Evolutionary conservation across 2,888 invertebrate species (phyloP).

Genomic region (Caenorhabditis macrosperma): DNA sequence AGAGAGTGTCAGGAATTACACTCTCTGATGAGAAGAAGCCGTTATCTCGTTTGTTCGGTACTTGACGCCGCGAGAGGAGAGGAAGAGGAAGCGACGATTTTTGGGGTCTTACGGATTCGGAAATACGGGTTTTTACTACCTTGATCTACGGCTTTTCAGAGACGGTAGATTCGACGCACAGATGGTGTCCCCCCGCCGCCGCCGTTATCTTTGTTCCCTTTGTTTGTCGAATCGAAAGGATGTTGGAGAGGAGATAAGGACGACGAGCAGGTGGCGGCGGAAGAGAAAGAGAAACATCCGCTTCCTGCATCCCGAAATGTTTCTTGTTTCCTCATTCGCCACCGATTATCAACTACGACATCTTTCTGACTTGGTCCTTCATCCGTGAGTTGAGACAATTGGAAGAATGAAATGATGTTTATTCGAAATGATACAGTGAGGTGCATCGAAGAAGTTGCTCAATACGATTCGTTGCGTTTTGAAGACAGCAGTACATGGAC

Average conservation of each 20-base stretch:
- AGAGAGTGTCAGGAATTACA: conserved; percentile 42
- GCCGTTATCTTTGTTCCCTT: not conserved
- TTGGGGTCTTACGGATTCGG: conserved; percentile 47
- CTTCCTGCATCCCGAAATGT: not conserved
- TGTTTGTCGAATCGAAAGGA: not conserved
- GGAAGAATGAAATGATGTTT: too few relatives aligned
- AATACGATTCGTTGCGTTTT: too few relatives aligned
- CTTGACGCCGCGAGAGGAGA: too few relatives aligned
- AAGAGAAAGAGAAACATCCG: not conserved
- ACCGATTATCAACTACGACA: too few relatives aligned
- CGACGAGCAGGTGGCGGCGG: not conserved
- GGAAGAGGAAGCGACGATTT: conserved; percentile 14
- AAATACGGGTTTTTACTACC: conserved; percentile 34
- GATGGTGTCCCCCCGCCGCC: conserved; percentile 3
- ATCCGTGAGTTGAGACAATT: too few relatives aligned
- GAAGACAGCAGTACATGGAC: too few relatives aligned
- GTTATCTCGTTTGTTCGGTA: not conserved
- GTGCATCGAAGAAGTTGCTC: too few relatives aligned
- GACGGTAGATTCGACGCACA: not conserved
- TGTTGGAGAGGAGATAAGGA: not conserved
- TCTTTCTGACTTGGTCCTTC: too few relatives aligned
- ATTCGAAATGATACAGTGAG: too few relatives aligned
- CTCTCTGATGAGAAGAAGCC: not conserved
- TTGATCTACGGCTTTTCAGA: conserved; percentile 43
- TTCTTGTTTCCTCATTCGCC: not conserved